A percentile compares a stretch with the other conserved stretches of the same genome.
Conservation (phyloP, 1,140 invertebrate species). For the Leptinotarsa undecemlineata region DNA sequence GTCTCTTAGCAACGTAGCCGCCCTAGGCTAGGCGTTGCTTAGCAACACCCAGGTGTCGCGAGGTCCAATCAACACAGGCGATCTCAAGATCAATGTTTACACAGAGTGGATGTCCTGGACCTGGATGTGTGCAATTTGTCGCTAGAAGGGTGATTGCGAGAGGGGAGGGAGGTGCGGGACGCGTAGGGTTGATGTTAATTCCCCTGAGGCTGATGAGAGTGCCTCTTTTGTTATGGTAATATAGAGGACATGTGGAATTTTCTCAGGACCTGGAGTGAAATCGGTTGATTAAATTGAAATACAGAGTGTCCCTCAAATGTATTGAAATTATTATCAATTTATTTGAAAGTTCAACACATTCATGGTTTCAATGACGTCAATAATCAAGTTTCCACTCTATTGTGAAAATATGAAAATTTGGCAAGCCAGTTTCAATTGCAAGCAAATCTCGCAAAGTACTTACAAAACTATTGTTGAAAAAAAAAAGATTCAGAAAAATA, state of each 20-base stretch:
- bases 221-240: conserved; percentile 16
- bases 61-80: conserved; percentile 54
- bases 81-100: conserved; percentile 55
- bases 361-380: not conserved
- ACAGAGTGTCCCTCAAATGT: too few species aligned
- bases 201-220: conserved; percentile 6
- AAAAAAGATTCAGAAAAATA: not conserved
- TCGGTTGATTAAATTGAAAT: not conserved
- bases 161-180: not conserved
- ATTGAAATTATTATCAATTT: too few species aligned
- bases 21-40: conserved; percentile 46
- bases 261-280: not conserved
- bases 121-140: conserved; percentile 33
- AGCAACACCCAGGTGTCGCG: conserved; percentile 54
- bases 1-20: conserved; percentile 42
- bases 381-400: not conserved
- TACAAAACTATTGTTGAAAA: not conserved
- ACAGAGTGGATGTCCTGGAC: conserved; percentile 36
- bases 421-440: not conserved
- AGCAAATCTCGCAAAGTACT: not conserved
- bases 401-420: not conserved
- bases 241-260: not conserved
- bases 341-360: not conserved
- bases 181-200: conserved; percentile 14
- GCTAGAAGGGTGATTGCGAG: conserved; percentile 16